Percentiles rank a stretch among this genome's conserved stretches.
phyloP scores from a whole-genome alignment of 2,113 vertebrate genomes.

The Paradoxurus hermaphroditus region DNA sequence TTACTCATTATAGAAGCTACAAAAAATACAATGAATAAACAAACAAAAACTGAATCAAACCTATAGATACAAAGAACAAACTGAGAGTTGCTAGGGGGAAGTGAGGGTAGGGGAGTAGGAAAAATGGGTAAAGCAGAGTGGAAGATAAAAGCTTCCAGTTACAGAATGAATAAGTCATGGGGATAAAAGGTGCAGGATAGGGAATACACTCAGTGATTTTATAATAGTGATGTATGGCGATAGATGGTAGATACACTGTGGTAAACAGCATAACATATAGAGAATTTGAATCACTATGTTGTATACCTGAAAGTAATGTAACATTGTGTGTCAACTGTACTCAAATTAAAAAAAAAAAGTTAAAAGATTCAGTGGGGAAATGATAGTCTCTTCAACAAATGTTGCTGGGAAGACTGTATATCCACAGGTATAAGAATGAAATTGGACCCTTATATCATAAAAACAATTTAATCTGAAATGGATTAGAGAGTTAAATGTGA shows the following conservation, averaged over 20 bases:
- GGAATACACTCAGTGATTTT: not conserved
- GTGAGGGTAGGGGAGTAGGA: no score
- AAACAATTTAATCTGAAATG: not conserved
- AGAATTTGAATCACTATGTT: not conserved
- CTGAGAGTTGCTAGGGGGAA: not conserved
- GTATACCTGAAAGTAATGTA: not conserved
- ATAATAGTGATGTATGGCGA: not conserved
- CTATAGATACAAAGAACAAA: not conserved
- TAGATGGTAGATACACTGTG: not conserved
- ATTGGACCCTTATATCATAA: not conserved
- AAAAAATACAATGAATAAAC: not conserved
- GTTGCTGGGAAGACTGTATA: not conserved
- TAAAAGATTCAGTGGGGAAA: not conserved
- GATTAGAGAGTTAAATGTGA: not conserved
- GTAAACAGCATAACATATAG: not conserved
- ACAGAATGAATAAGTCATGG: not conserved
- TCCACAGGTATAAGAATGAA: not conserved
- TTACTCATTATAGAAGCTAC: not conserved
- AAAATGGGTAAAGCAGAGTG: not conserved
- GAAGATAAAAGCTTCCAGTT: not conserved
- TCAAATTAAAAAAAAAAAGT: not conserved
- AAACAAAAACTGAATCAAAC: not conserved
- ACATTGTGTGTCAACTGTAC: not conserved
- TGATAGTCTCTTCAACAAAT: not conserved
- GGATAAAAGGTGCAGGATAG: not conserved